phyloP scores from a whole-genome alignment of 2,888 invertebrate genomes.

The Acleris sparsana region DNA sequence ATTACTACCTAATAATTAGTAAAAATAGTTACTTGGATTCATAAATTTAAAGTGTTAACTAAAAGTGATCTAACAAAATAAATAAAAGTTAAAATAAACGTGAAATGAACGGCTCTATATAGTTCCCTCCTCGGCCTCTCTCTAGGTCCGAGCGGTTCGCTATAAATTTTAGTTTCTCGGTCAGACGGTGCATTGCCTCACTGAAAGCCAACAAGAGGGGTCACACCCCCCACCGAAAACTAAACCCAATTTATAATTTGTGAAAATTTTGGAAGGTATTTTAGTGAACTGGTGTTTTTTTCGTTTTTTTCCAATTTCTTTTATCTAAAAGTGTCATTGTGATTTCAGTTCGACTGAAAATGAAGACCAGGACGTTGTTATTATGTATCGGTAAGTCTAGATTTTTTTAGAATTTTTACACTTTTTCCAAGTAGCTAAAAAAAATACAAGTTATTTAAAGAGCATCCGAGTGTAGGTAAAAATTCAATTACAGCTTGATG shows the following conservation, averaged over 20 bases:
- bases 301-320: constrained; percentile 34
- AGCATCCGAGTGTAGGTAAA: too few relatives aligned
- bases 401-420: constrained; percentile 21
- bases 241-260: constrained; percentile 57
- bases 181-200: constrained; percentile 70
- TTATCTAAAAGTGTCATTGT: constrained; percentile 52
- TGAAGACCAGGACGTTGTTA: constrained; percentile 68
- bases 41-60: too few relatives aligned
- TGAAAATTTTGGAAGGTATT: constrained; percentile 76
- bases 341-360: constrained; percentile 77
- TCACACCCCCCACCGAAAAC: constrained; percentile 59
- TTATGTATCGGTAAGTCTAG: constrained; percentile 69
- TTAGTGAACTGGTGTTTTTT: constrained; percentile 40
- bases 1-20: too few relatives aligned
- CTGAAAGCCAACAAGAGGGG: constrained; percentile 64
- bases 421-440: neutral
- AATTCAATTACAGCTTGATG: too few relatives aligned
- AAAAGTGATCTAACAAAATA: neutral
- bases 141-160: constrained; percentile 53
- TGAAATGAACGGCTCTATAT: constrained; percentile 54
- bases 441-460: neutral
- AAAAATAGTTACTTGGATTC: too few relatives aligned
- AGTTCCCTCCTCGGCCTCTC: constrained; percentile 47
- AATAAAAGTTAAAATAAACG: neutral
- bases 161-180: constrained; percentile 71